Evolutionary conservation across 1,140 invertebrate genomes (phyloP).

Genomic region (Monomorium pharaonis): DNA sequence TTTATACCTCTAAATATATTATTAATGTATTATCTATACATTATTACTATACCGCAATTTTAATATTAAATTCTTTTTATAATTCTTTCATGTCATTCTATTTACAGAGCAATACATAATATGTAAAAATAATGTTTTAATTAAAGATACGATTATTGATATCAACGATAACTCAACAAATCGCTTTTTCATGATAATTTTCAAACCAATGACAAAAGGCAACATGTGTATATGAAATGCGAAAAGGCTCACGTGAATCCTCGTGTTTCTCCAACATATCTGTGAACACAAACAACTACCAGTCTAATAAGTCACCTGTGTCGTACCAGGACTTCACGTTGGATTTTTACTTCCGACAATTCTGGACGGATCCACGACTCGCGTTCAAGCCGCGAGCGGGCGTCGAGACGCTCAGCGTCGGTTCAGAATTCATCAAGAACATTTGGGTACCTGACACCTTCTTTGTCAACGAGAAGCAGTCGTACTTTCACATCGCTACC

Average conservation of each 20-base stretch:
- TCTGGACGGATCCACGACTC: constrained; percentile 98
- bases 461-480: constrained; percentile 99
- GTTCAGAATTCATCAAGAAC: constrained; percentile 97
- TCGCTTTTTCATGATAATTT: neutral
- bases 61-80: neutral
- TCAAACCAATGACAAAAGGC: neutral
- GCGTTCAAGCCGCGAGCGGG: constrained; percentile 94
- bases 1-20: neutral
- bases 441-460: constrained; percentile 99
- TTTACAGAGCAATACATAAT: neutral
- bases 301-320: constrained; percentile 57
- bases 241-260: constrained; percentile 44
- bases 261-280: constrained; percentile 8
- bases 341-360: constrained; percentile 99
- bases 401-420: constrained; percentile 95
- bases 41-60: neutral
- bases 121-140: neutral
- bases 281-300: constrained; percentile 44
- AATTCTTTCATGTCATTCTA: neutral
- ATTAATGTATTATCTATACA: neutral
- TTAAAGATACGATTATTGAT: neutral
- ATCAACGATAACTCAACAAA: neutral
- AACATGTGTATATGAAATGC: neutral
- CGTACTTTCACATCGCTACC: constrained; percentile 98
- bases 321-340: constrained; percentile 96